Conservation (phyloP, 1,140 invertebrate genomes). For the Micrasema longulum region DNA sequence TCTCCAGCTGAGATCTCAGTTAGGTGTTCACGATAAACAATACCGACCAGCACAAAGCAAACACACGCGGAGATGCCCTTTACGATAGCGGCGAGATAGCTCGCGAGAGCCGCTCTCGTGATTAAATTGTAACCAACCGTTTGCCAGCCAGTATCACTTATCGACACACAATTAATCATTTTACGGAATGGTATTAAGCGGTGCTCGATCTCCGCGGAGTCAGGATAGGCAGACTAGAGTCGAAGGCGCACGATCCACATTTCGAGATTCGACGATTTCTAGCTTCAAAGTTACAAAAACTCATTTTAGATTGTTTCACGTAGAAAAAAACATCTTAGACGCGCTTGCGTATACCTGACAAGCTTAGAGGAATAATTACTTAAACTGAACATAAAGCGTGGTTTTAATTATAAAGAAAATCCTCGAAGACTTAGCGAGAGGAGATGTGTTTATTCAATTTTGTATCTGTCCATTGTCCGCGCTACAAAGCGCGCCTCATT, state of each 20-base stretch:
- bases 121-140: conserved; percentile 40
- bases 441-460: conserved; percentile 34
- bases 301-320: too few species aligned
- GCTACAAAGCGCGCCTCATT: conserved; percentile 28
- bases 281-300: too few species aligned
- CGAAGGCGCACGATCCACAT: background rate
- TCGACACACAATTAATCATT: conserved; percentile 37
- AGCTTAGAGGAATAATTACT: background rate
- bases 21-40: conserved; percentile 40
- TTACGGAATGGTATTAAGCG: conserved; percentile 24
- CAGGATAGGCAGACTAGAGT: background rate
- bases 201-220: background rate
- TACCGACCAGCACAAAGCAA: conserved; percentile 28
- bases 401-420: conserved; percentile 26
- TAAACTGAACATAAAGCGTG: conserved; percentile 2
- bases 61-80: conserved; percentile 34
- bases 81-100: conserved; percentile 31
- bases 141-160: conserved; percentile 21
- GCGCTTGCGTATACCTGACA: background rate
- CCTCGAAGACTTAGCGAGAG: conserved; percentile 9
- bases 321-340: too few species aligned
- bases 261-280: background rate
- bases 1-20: conserved; percentile 10
- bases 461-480: conserved; percentile 14
- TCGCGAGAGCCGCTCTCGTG: background rate